phyloP scores from a whole-genome alignment of 2,888 invertebrate genomes.

The Mesoligia furuncula region DNA sequence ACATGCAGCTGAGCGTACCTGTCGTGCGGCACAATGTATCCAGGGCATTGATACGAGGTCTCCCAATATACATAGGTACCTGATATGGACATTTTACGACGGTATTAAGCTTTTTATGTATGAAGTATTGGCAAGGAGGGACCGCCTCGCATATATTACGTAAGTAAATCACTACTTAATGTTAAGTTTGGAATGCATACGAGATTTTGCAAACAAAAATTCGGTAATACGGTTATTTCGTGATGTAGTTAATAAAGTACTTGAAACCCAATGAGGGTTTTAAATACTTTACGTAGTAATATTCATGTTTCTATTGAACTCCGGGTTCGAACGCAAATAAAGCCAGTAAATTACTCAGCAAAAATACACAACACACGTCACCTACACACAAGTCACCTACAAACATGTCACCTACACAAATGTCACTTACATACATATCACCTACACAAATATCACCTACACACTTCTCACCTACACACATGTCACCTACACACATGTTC shows the following conservation, averaged over 20 bases:
- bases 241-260: background rate
- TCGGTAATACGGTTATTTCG: conserved; percentile 5
- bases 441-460: too few species aligned
- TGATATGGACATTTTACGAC: conserved; percentile 70
- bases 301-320: background rate
- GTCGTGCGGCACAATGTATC: conserved; percentile 52
- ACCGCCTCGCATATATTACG: conserved; percentile 46
- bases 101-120: conserved; percentile 68
- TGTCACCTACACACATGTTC: too few species aligned
- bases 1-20: conserved; percentile 38
- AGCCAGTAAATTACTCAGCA: background rate
- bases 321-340: background rate
- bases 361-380: background rate
- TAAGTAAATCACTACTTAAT: conserved; percentile 53
- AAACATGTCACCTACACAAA: too few species aligned
- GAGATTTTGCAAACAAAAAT: conserved; percentile 15
- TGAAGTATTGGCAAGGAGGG: conserved; percentile 60
- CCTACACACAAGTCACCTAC: too few species aligned
- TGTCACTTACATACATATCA: too few species aligned
- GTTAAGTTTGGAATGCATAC: conserved; percentile 24
- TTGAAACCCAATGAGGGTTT: background rate
- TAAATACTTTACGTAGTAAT: background rate
- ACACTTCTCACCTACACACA: too few species aligned
- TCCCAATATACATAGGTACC: conserved; percentile 43
- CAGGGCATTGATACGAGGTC: conserved; percentile 40